phyloP scores from a whole-genome alignment of 1,140 invertebrate genomes.

The Atopsyche davidsoni region DNA sequence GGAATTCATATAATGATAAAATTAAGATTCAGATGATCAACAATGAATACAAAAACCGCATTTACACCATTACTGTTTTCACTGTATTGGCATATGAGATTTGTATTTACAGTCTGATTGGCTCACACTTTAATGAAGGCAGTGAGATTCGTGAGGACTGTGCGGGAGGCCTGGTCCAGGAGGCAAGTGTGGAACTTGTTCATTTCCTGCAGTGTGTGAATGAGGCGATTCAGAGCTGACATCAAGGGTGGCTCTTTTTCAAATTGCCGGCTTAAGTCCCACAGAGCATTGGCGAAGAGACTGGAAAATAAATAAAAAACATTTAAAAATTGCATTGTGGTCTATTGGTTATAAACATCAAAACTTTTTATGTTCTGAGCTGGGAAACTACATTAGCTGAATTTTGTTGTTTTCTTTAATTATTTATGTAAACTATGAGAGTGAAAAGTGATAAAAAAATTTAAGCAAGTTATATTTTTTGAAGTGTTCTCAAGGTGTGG shows the following conservation, averaged over 20 bases:
- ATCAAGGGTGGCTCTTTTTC: conserved; percentile 63
- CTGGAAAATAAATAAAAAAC: conserved; percentile 44
- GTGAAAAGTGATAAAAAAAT: conserved; percentile 5
- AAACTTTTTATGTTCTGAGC: no score
- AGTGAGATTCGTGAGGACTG: conserved; percentile 81
- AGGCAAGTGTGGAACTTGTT: conserved; percentile 87
- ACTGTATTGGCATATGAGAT: no score
- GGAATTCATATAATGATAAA: no score
- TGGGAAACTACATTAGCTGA: neutral
- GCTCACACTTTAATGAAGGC: conserved; percentile 82
- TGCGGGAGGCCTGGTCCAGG: conserved; percentile 83
- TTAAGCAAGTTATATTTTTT: no score
- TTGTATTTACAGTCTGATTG: no score
- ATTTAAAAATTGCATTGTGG: no score
- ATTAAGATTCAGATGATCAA: no score
- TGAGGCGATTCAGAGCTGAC: conserved; percentile 64
- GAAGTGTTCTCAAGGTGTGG: no score
- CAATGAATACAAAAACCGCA: no score
- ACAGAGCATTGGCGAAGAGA: conserved; percentile 74
- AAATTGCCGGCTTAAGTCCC: conserved; percentile 76
- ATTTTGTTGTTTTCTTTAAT: no score
- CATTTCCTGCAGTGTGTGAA: conserved; percentile 76
- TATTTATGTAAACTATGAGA: neutral
- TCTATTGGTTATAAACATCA: no score
- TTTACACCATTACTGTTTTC: no score